phyloP scores from a whole-genome alignment of 2,888 invertebrate species.

The Cabera pusaria region DNA sequence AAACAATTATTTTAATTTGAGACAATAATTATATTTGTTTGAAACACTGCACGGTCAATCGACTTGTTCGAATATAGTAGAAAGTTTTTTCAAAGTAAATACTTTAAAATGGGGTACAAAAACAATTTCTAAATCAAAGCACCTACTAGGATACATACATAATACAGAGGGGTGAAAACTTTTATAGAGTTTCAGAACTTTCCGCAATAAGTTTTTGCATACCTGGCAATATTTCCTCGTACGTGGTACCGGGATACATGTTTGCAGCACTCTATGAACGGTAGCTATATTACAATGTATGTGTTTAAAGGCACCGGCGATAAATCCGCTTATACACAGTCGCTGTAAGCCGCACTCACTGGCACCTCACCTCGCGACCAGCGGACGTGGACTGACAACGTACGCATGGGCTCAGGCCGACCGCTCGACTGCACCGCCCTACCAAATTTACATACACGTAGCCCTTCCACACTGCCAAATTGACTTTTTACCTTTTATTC shows the following conservation, averaged over 20 bases:
- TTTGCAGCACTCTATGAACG: conserved; percentile 29
- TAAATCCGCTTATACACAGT: conserved; percentile 36
- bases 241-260: conserved; percentile 77
- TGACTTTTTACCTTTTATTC: conserved; percentile 83
- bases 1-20: no score
- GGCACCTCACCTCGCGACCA: conserved; percentile 40
- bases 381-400: conserved; percentile 47
- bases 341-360: conserved; percentile 43
- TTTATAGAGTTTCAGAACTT: no score
- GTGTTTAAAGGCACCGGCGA: conserved; percentile 37
- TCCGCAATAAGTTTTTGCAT: no score
- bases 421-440: conserved; percentile 73
- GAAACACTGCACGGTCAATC: no score
- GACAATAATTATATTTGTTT: no score
- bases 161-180: no score
- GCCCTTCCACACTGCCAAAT: conserved; percentile 79
- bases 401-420: conserved; percentile 49
- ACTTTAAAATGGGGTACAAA: no score
- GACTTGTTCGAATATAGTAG: no score
- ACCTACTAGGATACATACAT: no score
- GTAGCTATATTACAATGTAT: not conserved
- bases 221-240: conserved; percentile 67
- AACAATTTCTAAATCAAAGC: no score
- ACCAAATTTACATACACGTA: conserved; percentile 78
- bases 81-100: no score